Evolutionary conservation across 2,797 vertebrate species (phyloP), one percentile per base, ranked within the genome.

Genomic region (Squalus acanthias): DNA sequence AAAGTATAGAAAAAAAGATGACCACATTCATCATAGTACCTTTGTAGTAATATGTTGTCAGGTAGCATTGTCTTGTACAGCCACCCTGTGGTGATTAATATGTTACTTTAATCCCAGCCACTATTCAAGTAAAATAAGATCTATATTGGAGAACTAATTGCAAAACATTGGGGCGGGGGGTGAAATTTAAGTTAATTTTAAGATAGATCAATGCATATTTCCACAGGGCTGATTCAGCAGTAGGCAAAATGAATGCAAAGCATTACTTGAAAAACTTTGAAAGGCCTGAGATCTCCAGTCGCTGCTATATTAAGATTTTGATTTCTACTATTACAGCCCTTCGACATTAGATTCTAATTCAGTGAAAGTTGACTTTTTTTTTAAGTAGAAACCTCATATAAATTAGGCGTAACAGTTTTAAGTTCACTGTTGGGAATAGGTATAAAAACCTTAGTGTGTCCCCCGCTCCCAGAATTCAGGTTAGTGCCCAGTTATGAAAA

Each of bases 401-500:
- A 95, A 95, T 53, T 76, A 95, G 70, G 46, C 94, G 69, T 57
- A 74, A 57, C 46, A 72, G 70, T 95, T 74, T 95, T 57, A 72
- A 57, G 70, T 46, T 95, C 53, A 95, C 69, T 76, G 53, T 57
- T 72, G 94, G 94, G 94, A 95, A 76, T 74, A 76, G 53, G 70
- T 74, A 95, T 76, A 72, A 95, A 95, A 95, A 74, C 94, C 94
- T 95, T 60, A 76, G 94, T 95, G 94, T 95, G 50, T 15, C 94
- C 70, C 53, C 70, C 53, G 1, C 53, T 39, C 70, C 70, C 94
- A 29, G 29, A 95, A 74, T 76, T 33, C 53, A 57, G 94, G 50
- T 76, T 57, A 17, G 94, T 60, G 70, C 70, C 94, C 94, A 74
- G 70, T 95, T 93, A 39, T 93, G 91, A 93, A 39, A 69, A 93